A percentile compares a stretch with the other conserved stretches of the same genome.
Evolutionary conservation across 2,888 invertebrate species (phyloP).

Genomic region (Gryllus longicercus): DNA sequence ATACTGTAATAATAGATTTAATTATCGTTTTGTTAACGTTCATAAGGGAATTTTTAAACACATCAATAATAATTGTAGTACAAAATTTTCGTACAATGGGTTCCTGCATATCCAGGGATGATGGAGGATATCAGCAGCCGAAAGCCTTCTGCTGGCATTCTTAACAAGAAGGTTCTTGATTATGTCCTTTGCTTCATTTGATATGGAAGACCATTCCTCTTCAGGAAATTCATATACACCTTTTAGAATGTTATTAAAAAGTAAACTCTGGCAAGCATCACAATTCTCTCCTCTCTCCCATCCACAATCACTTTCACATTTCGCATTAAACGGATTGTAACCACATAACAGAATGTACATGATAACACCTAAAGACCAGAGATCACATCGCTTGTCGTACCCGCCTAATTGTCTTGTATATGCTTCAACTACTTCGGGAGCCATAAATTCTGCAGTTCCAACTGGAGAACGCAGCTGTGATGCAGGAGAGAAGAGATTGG

Average conservation of each 20-base stretch:
- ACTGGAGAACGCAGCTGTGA: slow-evolving; percentile 93
- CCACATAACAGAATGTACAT: slow-evolving; percentile 95
- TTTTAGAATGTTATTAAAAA: slow-evolving; percentile 89
- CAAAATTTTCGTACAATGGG: background rate
- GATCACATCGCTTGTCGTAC: slow-evolving; percentile 92
- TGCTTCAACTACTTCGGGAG: slow-evolving; percentile 90
- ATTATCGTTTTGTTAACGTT: slow-evolving; percentile 83
- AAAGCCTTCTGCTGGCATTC: slow-evolving; percentile 79
- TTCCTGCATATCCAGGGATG: slow-evolving; percentile 67
- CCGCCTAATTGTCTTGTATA: slow-evolving; percentile 90
- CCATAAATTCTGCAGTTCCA: slow-evolving; percentile 90
- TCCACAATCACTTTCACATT: slow-evolving; percentile 92
- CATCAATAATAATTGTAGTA: slow-evolving; percentile 38
- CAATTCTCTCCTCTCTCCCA: slow-evolving; percentile 96
- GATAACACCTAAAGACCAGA: slow-evolving; percentile 96
- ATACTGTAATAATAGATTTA: slow-evolving; percentile 45
- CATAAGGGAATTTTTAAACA: slow-evolving; percentile 56
- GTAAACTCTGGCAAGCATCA: slow-evolving; percentile 78
- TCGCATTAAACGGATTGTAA: slow-evolving; percentile 96
- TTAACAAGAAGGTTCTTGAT: slow-evolving; percentile 85
- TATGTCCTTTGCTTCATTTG: slow-evolving; percentile 87
- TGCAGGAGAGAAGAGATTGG: slow-evolving; percentile 79
- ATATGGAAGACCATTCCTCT: slow-evolving; percentile 85
- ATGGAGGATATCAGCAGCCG: slow-evolving; percentile 77
- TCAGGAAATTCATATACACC: slow-evolving; percentile 64